Evolutionary conservation across 2,797 vertebrate species (phyloP).

Genomic region (Rhinoraja longicauda): DNA sequence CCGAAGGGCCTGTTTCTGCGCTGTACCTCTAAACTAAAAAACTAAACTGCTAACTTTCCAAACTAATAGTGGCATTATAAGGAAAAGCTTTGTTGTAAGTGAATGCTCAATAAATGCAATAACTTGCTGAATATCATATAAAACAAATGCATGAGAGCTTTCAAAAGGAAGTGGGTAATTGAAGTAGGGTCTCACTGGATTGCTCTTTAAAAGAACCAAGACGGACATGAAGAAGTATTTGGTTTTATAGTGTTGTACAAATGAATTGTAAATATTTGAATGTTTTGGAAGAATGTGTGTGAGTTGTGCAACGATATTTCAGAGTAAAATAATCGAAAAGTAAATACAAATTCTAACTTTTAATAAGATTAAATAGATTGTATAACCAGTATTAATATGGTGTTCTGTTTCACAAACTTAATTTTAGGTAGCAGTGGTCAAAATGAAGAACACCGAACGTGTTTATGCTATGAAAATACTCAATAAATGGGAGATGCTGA

Average conservation of each 20-base stretch:
- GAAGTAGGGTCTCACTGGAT: too few species aligned
- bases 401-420: background rate
- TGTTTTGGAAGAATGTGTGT: background rate
- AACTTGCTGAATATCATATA: background rate
- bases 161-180: background rate
- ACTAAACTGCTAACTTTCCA: too few species aligned
- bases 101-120: background rate
- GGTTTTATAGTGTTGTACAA: background rate
- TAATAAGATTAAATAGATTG: background rate
- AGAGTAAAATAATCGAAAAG: background rate
- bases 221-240: background rate
- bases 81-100: background rate
- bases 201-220: background rate
- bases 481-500: constrained; percentile 99
- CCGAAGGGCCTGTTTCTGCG: too few species aligned
- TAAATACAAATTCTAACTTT: background rate
- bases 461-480: constrained; percentile 99
- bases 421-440: constrained; percentile 89
- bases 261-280: background rate
- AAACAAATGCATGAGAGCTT: background rate
- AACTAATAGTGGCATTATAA: background rate
- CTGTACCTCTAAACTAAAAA: too few species aligned
- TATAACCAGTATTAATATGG: constrained; percentile 19
- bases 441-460: constrained; percentile 93
- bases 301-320: background rate